Conservation (phyloP, 2,113 vertebrate species). For the Syngnathus typhle region DNA sequence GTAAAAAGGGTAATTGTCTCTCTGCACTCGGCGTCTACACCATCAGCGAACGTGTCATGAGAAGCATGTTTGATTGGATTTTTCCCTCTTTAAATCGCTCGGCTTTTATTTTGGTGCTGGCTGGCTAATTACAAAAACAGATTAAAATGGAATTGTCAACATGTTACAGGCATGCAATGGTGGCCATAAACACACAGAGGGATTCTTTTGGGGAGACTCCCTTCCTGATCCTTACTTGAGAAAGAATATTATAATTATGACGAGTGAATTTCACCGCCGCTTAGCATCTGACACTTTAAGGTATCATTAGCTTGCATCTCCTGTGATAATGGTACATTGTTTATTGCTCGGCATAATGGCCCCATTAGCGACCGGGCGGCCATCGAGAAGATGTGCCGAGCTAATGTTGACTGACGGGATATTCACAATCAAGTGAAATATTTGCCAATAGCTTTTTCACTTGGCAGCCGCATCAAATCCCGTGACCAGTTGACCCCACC, state of each 20-base stretch:
- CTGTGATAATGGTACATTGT: slow-evolving; percentile 50
- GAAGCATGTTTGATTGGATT: slow-evolving; percentile 66
- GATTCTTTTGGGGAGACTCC: too few relatives aligned
- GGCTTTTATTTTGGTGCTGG: slow-evolving; percentile 48
- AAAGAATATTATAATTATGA: slow-evolving; percentile 37
- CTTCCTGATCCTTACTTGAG: background rate
- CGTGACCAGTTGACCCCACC: slow-evolving; percentile 32
- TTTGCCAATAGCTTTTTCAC: slow-evolving; percentile 6
- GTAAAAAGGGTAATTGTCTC: slow-evolving; percentile 41
- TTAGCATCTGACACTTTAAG: slow-evolving; percentile 38
- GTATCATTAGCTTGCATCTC: slow-evolving; percentile 44
- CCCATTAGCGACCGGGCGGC: slow-evolving; percentile 45
- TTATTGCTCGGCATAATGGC: slow-evolving; percentile 49
- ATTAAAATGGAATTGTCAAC: slow-evolving; percentile 54
- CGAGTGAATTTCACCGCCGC: slow-evolving; percentile 30
- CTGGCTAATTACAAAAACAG: slow-evolving; percentile 48
- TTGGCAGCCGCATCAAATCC: slow-evolving; percentile 20
- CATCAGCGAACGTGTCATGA: slow-evolving; percentile 42
- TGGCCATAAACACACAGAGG: slow-evolving; percentile 8
- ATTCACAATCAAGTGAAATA: background rate
- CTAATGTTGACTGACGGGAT: slow-evolving; percentile 35
- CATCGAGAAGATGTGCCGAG: slow-evolving; percentile 39
- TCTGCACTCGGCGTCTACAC: slow-evolving; percentile 32
- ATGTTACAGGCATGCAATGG: slow-evolving; percentile 47
- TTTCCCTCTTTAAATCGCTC: slow-evolving; percentile 56